Base-by-base conservation (phyloP, 2,888 invertebrate genomes). In the Cremastobaeus sp. region DNA sequence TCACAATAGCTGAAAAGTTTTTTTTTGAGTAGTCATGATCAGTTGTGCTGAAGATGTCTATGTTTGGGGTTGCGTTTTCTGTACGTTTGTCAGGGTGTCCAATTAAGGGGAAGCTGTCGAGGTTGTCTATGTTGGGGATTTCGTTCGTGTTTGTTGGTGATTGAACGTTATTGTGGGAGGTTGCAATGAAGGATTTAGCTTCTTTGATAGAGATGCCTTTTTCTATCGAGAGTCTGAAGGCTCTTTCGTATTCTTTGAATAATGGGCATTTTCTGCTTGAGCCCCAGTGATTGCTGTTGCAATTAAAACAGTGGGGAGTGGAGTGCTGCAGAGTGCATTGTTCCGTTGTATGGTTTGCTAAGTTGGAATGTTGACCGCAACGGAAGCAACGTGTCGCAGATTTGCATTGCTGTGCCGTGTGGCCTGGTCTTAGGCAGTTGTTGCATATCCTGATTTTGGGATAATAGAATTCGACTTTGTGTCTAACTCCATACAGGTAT, bases 401-500 rank as follows among this genome's bases (percentile, higher is more conserved):
- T 17, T 60, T 60, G 28, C 47, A 47, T 3, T 37, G 6, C 0
- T 17, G 3, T 0, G 37, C 59, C 3, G 18, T 3, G 30, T 59
- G 59, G 1, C 59, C 47, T 9, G 47, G 59, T 0, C 37, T 15
- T 11, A 37, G 39, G 5, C 59, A 60, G 0, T 6, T 2, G 11
- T 60, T 60, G n/a, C 59, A 60, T 0, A 12, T 37, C 12, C 6
- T 34, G 3, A 60, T 14, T 60, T 48, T 60, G 0, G 59, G 47
- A 9, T 17, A 60, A 14, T 14, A 60, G 11, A 9, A 11, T 12
- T 35, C 28, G 6, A 60, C 28, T 18, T 21, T 17, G 9, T n/a
- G 25, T 17, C 41, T 17, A 1, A 9, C 18, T 3, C 41, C 32
- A 32, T 55, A 55, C 1, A 55, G 12, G 12, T 43, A 55, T 14